phyloP scores from a whole-genome alignment of 2,888 invertebrate genomes.

The Mimachlamys varia region DNA sequence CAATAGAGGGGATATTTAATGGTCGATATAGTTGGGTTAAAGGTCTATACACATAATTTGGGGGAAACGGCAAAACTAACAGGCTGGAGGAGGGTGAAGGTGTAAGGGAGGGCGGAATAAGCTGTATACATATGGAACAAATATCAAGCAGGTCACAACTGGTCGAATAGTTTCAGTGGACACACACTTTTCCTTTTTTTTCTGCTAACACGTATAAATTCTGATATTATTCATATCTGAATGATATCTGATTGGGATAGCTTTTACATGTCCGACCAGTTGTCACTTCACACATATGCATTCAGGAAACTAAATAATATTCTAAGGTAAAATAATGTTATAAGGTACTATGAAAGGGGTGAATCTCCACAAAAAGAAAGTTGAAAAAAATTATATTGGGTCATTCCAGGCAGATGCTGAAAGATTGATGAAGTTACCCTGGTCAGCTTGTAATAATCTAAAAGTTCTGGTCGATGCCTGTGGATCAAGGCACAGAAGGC shows the following conservation, averaged over 20 bases:
- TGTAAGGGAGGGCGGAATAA: neutral
- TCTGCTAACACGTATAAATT: neutral
- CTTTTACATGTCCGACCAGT: neutral
- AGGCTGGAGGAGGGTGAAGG: neutral
- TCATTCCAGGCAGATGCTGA: conserved; percentile 34
- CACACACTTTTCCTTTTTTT: neutral
- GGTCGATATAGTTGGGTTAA: neutral
- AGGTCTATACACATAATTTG: neutral
- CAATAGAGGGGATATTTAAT: neutral
- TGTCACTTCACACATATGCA: neutral
- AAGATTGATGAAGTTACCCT: conserved; percentile 84
- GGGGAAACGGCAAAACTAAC: neutral
- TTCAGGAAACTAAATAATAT: neutral
- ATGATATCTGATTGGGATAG: neutral
- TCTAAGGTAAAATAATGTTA: conserved; percentile 28
- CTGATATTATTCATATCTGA: neutral
- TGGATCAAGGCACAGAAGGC: conserved; percentile 99
- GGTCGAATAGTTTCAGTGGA: neutral
- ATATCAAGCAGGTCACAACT: conserved; percentile 7
- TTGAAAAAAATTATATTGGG: neutral
- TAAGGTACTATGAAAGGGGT: conserved; percentile 2
- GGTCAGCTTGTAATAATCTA: conserved; percentile 99
- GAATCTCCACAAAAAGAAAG: conserved; percentile 1
- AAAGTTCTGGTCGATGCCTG: conserved; percentile 99
- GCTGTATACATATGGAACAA: neutral